These are phyloP conservation scores for Acanthacorydalis orientalis DNA, from an alignment of 2,888 invertebrate species.

Conservation along the genomic window DNA sequence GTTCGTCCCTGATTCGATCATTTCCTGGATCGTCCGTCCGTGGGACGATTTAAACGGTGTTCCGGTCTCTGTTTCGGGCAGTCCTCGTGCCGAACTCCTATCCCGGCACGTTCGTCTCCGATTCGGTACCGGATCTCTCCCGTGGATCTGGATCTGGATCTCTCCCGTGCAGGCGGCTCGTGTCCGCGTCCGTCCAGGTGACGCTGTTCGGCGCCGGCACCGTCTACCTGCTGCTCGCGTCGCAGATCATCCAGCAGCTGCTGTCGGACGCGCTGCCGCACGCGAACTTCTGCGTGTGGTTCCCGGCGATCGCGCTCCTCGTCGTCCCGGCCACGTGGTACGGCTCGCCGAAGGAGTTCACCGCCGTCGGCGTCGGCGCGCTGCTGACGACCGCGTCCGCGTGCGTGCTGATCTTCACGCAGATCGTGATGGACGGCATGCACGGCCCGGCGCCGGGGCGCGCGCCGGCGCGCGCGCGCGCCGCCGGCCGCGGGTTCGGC, in stretches of 20 bases:
- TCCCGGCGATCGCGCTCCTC: conserved; percentile 41
- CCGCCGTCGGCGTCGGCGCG: conserved; percentile 47
- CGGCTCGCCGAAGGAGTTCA: conserved; percentile 54
- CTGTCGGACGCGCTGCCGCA: conserved; percentile 29
- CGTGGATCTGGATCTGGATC: too few species aligned
- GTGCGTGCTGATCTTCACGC: conserved; percentile 42
- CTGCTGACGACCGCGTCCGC: conserved; percentile 42
- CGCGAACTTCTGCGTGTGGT: conserved; percentile 43
- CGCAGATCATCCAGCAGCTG: conserved; percentile 44
- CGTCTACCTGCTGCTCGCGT: conserved; percentile 46
- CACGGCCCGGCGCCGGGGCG: conserved; percentile 23
- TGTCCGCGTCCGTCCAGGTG: conserved; percentile 42
- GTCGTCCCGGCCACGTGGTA: conserved; percentile 42
- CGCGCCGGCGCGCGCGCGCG: conserved; percentile 13
- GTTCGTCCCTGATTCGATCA: too few species aligned
- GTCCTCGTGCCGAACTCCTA: too few species aligned
- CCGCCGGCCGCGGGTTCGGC: conserved; percentile 30
- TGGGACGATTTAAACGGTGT: too few species aligned
- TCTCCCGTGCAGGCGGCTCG: conserved; percentile 22
- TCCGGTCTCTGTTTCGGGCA: too few species aligned
- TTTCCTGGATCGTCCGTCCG: too few species aligned
- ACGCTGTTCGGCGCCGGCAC: conserved; percentile 49
- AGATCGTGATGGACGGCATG: conserved; percentile 36
- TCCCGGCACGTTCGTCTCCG: too few species aligned
- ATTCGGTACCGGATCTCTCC: too few species aligned